Evolutionary conservation across 2,113 vertebrate species (phyloP), one percentile per base, ranked within the genome.

Genomic region (Furnarius figulus): DNA sequence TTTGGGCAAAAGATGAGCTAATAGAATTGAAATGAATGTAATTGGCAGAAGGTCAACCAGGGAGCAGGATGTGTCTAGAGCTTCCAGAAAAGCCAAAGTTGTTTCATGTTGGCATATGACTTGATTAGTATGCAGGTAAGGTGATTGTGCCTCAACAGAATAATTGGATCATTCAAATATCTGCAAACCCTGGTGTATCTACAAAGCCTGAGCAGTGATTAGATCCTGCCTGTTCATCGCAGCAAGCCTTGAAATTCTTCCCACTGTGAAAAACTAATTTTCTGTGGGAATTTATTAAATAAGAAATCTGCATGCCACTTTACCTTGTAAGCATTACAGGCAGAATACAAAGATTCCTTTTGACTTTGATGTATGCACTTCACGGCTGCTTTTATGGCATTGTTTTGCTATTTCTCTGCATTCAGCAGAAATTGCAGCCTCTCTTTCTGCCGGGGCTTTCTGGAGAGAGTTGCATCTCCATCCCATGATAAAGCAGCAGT

Each of bases 191-290:
- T 97, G 97, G 97, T 98, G 98, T 98, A 98, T 97, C 98, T 98
- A 98, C 98, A 98, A 98, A 98, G 98, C 97, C 97, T 93, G 97
- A 97, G 92, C 97, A 97, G 97, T 98, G 98, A 98, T 98, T 98
- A 98, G 98, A 98, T 98, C 97, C 98, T 98, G 98, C 97, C 97
- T 95, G 97, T 97, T 98, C 98, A 96, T 98, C 95, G 96, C 89
- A 8, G 98, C 97, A 96, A 98, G 98, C 97, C 98, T 98, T 98
- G 98, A 98, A 98, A 98, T 98, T 98, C 97, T 98, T 97, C 98
- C 98, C 98, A 98, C 98, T 98, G 98, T 98, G 98, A 98, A 98
- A 98, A 98, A 98, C 98, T 98, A 98, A 98, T 98, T 98, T 98
- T 98, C 98, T 97, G 97, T 98, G 98, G 98, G 98, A 98, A 98